Evolutionary conservation across 2,113 vertebrate genomes (phyloP), one percentile per base, ranked within the genome.

Genomic region (Aythya baeri): DNA sequence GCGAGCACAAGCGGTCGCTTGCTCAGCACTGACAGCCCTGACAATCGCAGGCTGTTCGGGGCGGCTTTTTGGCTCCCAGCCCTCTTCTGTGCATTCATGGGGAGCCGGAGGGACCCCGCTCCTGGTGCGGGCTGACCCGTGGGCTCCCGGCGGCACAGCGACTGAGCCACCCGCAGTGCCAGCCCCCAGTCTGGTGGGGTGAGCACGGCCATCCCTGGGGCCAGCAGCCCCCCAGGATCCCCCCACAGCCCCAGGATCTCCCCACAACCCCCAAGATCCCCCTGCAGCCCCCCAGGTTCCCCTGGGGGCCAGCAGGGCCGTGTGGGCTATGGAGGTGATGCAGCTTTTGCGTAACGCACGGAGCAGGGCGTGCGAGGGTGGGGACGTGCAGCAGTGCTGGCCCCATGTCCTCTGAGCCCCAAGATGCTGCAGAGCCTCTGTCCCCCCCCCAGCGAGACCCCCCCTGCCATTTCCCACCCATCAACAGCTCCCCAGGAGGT

Each of bases 1-100:
- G 58, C 0, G 20, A 59, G 32, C 11, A 13, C 1, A 3, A 23
- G 6, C 36, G 31, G 18, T 29, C 38, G 62, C 36, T 65, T 65
- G 62, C 62, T 65, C 54, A 18, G 72, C 13, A 13, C 34, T 83
- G 27, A 16, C 61, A 68, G 50, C 55, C 43, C 73, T 41, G 32
- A 8, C 6, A 0, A 18, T 62, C 1, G 0, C 2, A 2, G 27
- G 41, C 32, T 67, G 49, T 76, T 44, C 11, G 4, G 3, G 32
- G 13, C 44, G 75, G 36, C 62, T 13, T 65, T 41, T 41, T 65
- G 70, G 62, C 54, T 75, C 75, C n/a, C 83, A 82, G 23, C 77
- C 23, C 38, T 74, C 32, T 43, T 11, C 49, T 50, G 25, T 11
- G 29, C 71, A 43, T 31, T 43, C 49, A 18, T 1, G 1, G 44